Percentiles rank a stretch among this genome's conserved stretches.
These are phyloP conservation scores for Halictus quadricinctus DNA, from an alignment of 2,888 invertebrate species.

Conservation along the genomic window DNA sequence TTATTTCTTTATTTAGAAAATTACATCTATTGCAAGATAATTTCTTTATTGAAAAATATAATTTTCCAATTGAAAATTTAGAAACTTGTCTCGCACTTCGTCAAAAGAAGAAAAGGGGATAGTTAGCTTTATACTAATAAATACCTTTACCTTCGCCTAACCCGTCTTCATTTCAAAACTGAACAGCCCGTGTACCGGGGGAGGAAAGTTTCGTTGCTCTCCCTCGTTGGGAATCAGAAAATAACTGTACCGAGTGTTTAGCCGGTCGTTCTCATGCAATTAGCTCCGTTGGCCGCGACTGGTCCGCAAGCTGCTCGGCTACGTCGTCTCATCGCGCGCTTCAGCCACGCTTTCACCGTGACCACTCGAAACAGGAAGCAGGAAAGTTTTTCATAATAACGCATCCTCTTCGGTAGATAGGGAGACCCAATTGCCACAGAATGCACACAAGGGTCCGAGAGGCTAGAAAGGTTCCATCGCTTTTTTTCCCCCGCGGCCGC, in stretches of 20 bases:
- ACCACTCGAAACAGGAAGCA: constrained; percentile 68
- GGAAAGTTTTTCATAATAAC: constrained; percentile 70
- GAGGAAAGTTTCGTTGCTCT: background rate
- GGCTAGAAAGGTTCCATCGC: constrained; percentile 63
- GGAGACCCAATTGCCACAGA: constrained; percentile 72
- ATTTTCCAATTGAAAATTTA: too few relatives aligned
- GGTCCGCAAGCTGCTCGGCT: background rate
- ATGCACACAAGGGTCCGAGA: constrained; percentile 69
- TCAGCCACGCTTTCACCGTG: constrained; percentile 1
- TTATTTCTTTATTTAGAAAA: too few relatives aligned
- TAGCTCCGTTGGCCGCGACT: constrained; percentile 28
- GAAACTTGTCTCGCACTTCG: too few relatives aligned
- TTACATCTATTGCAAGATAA: too few relatives aligned
- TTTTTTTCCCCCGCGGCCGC: constrained; percentile 55
- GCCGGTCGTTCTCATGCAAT: constrained; percentile 48
- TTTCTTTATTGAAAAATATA: too few relatives aligned
- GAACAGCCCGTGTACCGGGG: background rate
- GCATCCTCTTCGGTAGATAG: constrained; percentile 68
- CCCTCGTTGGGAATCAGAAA: constrained; percentile 45
- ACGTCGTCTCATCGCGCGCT: constrained; percentile 15
- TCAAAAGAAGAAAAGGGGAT: too few relatives aligned
- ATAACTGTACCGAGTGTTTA: constrained; percentile 40
- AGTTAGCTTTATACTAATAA: too few relatives aligned
- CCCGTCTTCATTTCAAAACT: background rate
- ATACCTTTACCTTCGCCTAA: too few relatives aligned